Base-by-base conservation (phyloP, 2,888 invertebrate genomes). In the Plusia festucae region DNA sequence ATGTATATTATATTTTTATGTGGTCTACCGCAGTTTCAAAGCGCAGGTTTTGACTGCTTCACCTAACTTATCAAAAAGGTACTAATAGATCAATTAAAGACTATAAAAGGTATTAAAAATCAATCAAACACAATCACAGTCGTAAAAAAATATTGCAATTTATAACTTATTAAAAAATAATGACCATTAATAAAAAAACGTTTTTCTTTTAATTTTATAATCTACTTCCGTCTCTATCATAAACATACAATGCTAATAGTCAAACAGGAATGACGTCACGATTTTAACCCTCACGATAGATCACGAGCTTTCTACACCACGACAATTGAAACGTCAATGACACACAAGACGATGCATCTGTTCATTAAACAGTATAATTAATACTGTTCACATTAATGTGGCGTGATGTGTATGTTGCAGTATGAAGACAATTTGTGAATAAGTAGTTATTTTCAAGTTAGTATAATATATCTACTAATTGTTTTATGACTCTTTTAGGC, bases 341-440 rank as follows among this genome's bases (percentile, higher is more conserved):
- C 67, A 74, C 76, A 60, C 56, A 70, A 69, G 71, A 68, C 64
- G 73, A 61, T 73, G 72, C 77, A 76, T 79, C 73, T 77, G 75
- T 82, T 82, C 79, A 87, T 87, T 87, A 86, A 79, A 79, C 78
- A 70, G 72, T 82, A 85, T 84, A 90, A 91, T 90, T 90, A 87
- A 83, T 81, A 80, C 81, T 78, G 86, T 88, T 87, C 85, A 82
- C 78, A 63, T 72, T 73, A 79, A 68, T 60, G 79, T 80, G 72
- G 82, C 83, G 80, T 85, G 84, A 79, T 78, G 78, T 60, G 63
- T 44, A 64, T 56, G 69, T 68, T 53, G 65, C 53, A 16, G 66
- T 0, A 0, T 40, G 1, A 11, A 56, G 20, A 0, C 6, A 32
- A 30, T n/a, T 6, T 16, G 5, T n/a, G 9, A 56, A 57, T 53